These are phyloP conservation scores for Turritopsis dohrnii DNA, from an alignment of 30 jellyfish, hydroid and myxozoan genomes.

Conservation along the genomic window DNA sequence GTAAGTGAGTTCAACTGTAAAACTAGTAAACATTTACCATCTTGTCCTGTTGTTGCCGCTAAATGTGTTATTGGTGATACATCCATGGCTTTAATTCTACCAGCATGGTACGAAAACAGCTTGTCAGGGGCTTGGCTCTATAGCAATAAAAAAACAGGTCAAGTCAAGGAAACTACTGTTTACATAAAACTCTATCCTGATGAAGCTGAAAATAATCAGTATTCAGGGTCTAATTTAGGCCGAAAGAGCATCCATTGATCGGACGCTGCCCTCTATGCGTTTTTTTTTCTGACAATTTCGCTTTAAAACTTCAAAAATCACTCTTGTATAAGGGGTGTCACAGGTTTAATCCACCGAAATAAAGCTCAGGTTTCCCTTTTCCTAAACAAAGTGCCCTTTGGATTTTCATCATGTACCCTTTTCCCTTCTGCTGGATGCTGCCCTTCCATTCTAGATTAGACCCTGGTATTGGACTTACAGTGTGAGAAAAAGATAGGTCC, in stretches of 20 bases:
- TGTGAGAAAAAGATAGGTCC: conserved; percentile 84
- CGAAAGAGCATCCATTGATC: too few relatives aligned
- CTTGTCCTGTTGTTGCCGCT: conserved; percentile 77
- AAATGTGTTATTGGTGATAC: conserved; percentile 72
- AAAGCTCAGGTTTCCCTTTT: too few relatives aligned
- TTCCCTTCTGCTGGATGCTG: too few relatives aligned
- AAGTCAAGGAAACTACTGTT: not conserved
- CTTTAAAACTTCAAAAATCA: not conserved
- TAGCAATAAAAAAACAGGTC: not conserved
- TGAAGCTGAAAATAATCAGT: not conserved
- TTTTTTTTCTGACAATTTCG: too few relatives aligned
- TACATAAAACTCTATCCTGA: not conserved
- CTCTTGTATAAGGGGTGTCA: not conserved
- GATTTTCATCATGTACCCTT: too few relatives aligned
- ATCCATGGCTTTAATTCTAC: conserved; percentile 56
- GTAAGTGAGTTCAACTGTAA: not conserved
- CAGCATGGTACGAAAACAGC: conserved; percentile 76
- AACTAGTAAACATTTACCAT: conserved; percentile 35
- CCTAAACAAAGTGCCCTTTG: too few relatives aligned
- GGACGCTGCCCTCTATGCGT: too few relatives aligned
- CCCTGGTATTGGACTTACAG: conserved; percentile 40
- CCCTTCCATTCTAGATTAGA: too few relatives aligned
- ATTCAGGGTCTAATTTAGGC: too few relatives aligned
- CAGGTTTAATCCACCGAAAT: too few relatives aligned
- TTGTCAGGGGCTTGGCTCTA: conserved; percentile 92